Evolutionary conservation across 1,140 invertebrate genomes (phyloP).

Genomic region (Drosophila ogumai): DNA sequence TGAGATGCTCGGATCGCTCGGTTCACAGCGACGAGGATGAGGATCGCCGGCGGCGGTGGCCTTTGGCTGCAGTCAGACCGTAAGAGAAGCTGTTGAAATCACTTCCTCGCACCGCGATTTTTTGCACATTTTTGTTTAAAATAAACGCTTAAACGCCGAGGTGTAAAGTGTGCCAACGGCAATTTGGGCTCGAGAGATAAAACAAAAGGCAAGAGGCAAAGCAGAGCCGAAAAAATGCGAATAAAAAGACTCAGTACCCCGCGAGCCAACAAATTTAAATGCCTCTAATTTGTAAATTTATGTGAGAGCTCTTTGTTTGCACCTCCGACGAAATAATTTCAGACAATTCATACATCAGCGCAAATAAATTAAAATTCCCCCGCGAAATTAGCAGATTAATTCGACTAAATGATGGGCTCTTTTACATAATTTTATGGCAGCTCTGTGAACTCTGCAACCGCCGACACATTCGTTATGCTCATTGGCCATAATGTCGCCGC

Average conservation of each 20-base stretch:
- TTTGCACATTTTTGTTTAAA: conserved; percentile 63
- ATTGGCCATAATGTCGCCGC: conserved; percentile 41
- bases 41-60: conserved; percentile 29
- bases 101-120: conserved; percentile 66
- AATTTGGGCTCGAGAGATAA: conserved; percentile 49
- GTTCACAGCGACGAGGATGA: not conserved
- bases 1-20: conserved; percentile 13
- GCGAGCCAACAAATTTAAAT: conserved; percentile 50
- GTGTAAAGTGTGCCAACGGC: conserved; percentile 79
- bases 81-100: conserved; percentile 60
- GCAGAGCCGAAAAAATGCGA: conserved; percentile 12
- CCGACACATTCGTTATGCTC: conserved; percentile 57
- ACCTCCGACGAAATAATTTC: conserved; percentile 44
- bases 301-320: conserved; percentile 58
- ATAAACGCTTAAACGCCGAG: conserved; percentile 52
- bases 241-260: conserved; percentile 34
- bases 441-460: conserved; percentile 61
- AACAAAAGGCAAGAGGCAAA: conserved; percentile 29
- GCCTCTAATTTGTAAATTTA: conserved; percentile 74
- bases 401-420: conserved; percentile 59
- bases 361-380: conserved; percentile 69
- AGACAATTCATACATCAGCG: conserved; percentile 50
- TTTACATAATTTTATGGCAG: conserved; percentile 78
- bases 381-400: conserved; percentile 68
- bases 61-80: conserved; percentile 40